Conservation (phyloP, 2,888 invertebrate genomes). For the Acronicta leporina region DNA sequence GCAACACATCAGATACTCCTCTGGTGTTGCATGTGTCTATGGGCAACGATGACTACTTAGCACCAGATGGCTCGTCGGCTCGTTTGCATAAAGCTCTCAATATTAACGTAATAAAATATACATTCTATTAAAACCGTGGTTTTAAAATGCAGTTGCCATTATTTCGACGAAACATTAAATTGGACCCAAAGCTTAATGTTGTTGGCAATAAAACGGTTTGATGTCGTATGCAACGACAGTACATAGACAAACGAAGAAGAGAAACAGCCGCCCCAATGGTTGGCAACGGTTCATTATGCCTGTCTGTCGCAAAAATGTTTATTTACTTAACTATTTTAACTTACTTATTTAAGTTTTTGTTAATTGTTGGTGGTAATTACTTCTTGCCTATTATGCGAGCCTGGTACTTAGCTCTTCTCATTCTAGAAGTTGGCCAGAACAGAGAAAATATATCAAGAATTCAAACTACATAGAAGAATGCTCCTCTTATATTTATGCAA, state of each 20-base stretch:
- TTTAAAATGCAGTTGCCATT: conserved; percentile 23
- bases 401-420: conserved; percentile 10
- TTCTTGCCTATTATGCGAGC: conserved; percentile 13
- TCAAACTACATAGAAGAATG: no score
- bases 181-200: conserved; percentile 12
- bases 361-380: background rate
- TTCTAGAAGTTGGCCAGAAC: background rate
- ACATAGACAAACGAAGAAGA: conserved; percentile 14
- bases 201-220: conserved; percentile 28
- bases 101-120: conserved; percentile 8
- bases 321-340: conserved; percentile 24
- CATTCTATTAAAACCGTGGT: conserved; percentile 3
- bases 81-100: background rate
- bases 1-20: no score
- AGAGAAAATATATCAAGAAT: no score
- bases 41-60: no score
- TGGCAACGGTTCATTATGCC: conserved; percentile 46
- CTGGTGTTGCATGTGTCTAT: no score
- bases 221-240: conserved; percentile 37
- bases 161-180: conserved; percentile 28
- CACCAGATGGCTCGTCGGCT: no score
- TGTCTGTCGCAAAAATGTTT: conserved; percentile 30
- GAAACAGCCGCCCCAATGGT: conserved; percentile 24
- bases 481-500: no score
- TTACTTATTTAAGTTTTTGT: conserved; percentile 8